Percentiles rank a stretch among this genome's conserved stretches.
Conservation (phyloP, 1,140 invertebrate species). For the Nasonia giraulti region DNA sequence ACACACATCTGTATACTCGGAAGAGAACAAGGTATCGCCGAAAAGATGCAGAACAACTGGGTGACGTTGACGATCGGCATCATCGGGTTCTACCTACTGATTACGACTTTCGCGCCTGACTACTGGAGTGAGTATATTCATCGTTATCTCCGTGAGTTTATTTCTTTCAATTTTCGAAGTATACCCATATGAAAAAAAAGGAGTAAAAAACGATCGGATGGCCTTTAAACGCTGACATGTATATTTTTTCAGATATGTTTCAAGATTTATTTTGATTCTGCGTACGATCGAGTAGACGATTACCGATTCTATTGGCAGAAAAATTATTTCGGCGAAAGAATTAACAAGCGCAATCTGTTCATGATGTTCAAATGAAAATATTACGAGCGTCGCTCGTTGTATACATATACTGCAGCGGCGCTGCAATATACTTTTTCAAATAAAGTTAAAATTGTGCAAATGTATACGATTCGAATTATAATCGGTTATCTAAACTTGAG, state of each 20-base stretch:
- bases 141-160: neutral
- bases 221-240: neutral
- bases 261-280: neutral
- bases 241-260: neutral
- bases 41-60: neutral
- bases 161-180: neutral
- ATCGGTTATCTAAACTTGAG: too few relatives aligned
- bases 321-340: neutral
- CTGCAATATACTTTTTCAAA: too few relatives aligned
- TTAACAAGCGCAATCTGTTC: neutral
- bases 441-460: too few relatives aligned
- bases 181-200: too few relatives aligned
- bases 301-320: neutral
- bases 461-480: too few relatives aligned
- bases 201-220: neutral
- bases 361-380: neutral
- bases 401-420: too few relatives aligned
- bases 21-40: neutral
- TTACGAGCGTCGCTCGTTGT: too few relatives aligned
- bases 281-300: neutral
- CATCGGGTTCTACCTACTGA: neutral
- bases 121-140: neutral
- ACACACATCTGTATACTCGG: neutral
- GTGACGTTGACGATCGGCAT: neutral
- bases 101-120: neutral